phyloP scores from a whole-genome alignment of 2,113 vertebrate species.

The Acanthochromis polyacanthus region DNA sequence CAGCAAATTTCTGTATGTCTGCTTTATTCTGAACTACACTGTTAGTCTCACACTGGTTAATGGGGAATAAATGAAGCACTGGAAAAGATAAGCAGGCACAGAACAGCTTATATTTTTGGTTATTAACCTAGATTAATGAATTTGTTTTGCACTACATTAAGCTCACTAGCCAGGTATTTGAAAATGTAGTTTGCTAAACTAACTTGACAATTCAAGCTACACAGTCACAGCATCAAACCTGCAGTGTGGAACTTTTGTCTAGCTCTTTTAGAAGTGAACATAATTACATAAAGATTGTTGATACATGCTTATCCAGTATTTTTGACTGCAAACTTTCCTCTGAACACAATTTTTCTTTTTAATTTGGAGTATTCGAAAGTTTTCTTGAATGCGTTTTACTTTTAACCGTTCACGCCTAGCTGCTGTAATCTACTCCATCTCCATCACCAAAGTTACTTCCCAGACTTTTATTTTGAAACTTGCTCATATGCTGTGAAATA shows the following conservation, averaged over 20 bases:
- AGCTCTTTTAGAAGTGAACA: no score
- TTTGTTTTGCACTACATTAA: not conserved
- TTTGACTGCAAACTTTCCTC: no score
- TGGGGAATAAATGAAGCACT: not conserved
- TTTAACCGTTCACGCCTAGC: no score
- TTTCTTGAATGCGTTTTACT: no score
- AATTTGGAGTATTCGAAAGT: no score
- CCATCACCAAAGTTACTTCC: no score
- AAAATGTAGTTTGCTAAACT: not conserved
- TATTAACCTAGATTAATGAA: not conserved
- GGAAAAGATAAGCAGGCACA: not conserved
- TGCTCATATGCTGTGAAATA: no score
- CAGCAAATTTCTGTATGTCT: not conserved
- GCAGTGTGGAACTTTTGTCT: no score
- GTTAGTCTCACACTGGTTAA: not conserved
- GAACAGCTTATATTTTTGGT: not conserved
- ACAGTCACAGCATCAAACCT: not conserved
- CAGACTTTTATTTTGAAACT: no score
- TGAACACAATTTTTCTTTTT: no score
- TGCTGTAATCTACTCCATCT: not conserved
- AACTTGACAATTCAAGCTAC: not conserved
- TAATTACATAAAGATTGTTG: no score
- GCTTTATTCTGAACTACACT: not conserved
- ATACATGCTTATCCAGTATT: no score
- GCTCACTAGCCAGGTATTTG: not conserved